Base-by-base conservation (phyloP, 2,888 invertebrate genomes). In the Gymnoscelis rufifasciata region DNA sequence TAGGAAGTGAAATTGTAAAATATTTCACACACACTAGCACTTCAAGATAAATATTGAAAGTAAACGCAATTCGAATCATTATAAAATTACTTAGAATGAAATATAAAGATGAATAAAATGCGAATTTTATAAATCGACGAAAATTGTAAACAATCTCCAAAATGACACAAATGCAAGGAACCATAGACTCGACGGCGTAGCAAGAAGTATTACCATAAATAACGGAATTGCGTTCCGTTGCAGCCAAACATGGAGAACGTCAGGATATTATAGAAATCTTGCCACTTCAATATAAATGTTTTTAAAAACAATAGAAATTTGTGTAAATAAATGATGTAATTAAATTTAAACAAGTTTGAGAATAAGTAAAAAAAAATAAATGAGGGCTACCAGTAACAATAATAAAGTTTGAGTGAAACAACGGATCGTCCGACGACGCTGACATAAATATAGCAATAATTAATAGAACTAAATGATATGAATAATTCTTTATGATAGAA, bases 101-200 rank as follows among this genome's bases (percentile, higher is more conserved):
- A 15, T n/a, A 19, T 6, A 15, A 35, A 1, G 10, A 33, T 7
- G 6, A 19, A 13, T 33, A 35, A 4, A 56, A 57, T 54, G 54
- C 60, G 43, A 57, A 60, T 57, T 66, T 60, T 55, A 65, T 57
- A 68, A 73, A 59, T 39, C 71, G 74, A 74, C 68, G 63, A 74
- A 81, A 83, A 78, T 86, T 82, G 83, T 87, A 87, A 87, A 87
- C 86, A 87, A 86, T 82, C 79, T 60, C 54, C 59, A 62, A 74
- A 33, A 62, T 84, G 83, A 87, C 86, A 86, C 84, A 81, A 83
- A 77, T 76, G 69, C 74, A 71, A 27, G 52, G 49, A 47, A 83
- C 83, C 86, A 86, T 86, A 86, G 86, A 86, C 74, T 68, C 42
- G 69, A 75, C 76, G 75, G 86, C 86, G 82, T 84, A 81, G 46